These are phyloP conservation scores for Microcebus lehilahytsara DNA, from an alignment of 2,113 vertebrate genomes.

Conservation along the genomic window DNA sequence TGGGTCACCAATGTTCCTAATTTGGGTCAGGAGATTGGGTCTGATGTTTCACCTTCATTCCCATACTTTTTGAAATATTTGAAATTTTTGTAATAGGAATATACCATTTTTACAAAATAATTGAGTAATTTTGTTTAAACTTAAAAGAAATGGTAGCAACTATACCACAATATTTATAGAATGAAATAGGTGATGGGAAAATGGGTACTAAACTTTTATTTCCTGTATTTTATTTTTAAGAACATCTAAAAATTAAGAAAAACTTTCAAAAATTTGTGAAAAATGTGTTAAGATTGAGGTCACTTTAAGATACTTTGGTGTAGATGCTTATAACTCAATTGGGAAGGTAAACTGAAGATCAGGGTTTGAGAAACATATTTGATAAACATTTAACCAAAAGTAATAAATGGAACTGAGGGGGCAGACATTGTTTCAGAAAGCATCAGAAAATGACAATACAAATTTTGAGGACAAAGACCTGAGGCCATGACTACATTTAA, in stretches of 20 bases:
- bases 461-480: background rate
- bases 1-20: background rate
- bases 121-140: background rate
- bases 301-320: background rate
- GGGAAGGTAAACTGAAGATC: background rate
- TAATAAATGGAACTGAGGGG: background rate
- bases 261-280: background rate
- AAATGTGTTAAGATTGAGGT: background rate
- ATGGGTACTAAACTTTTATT: background rate
- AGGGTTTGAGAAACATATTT: background rate
- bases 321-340: background rate
- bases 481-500: background rate
- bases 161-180: background rate
- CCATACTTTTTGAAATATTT: background rate
- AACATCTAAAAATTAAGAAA: background rate
- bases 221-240: background rate
- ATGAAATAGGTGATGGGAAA: background rate
- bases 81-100: background rate
- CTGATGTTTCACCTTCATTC: background rate
- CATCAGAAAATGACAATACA: background rate
- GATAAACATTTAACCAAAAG: background rate
- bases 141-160: background rate
- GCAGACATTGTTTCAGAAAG: background rate
- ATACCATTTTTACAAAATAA: background rate
- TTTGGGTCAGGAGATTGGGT: background rate